Evolutionary conservation across 2,888 invertebrate species (phyloP).

Genomic region (Euplagia quadripunctaria): DNA sequence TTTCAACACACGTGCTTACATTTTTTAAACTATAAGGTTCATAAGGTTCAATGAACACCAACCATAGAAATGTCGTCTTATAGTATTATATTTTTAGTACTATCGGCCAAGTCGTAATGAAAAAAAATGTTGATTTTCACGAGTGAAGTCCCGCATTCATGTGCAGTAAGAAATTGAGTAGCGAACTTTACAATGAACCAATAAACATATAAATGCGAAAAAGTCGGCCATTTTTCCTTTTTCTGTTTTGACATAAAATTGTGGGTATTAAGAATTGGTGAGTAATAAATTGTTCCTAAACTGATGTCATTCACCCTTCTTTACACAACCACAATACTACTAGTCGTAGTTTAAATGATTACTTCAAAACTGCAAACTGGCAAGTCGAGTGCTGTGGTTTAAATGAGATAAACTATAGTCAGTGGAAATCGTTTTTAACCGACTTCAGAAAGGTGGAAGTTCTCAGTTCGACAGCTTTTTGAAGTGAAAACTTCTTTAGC

Average conservation of each 20-base stretch:
- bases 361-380: not conserved
- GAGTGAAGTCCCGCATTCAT: constrained; percentile 68
- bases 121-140: constrained; percentile 81
- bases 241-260: not conserved
- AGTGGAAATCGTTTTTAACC: too few relatives aligned
- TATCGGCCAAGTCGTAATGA: constrained; percentile 65
- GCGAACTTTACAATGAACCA: constrained; percentile 47
- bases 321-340: not conserved
- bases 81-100: constrained; percentile 65
- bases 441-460: too few relatives aligned
- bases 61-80: constrained; percentile 36
- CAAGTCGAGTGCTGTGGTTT: not conserved
- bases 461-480: too few relatives aligned
- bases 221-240: constrained; percentile 19
- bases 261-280: not conserved
- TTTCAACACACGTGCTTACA: not conserved
- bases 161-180: constrained; percentile 76
- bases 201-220: constrained; percentile 52
- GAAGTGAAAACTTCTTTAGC: too few relatives aligned
- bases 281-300: not conserved
- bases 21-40: constrained; percentile 34
- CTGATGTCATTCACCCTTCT: not conserved
- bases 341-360: not conserved
- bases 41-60: constrained; percentile 56
- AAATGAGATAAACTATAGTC: too few relatives aligned